Evolutionary conservation across 2,797 vertebrate genomes (phyloP).

Genomic region (Sebastes itinus): DNA sequence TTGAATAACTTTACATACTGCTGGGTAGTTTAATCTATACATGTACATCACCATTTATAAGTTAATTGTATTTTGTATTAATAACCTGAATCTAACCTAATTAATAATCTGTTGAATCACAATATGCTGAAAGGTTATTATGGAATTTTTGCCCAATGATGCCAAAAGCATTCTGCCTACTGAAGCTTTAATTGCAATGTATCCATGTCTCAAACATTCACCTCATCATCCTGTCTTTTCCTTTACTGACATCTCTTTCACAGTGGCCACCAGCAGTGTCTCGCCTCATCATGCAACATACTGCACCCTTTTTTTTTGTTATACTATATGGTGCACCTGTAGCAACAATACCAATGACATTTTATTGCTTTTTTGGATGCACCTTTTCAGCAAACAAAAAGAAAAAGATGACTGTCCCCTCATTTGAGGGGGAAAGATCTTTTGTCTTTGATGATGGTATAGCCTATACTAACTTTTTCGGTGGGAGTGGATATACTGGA

Average conservation of each 20-base stretch:
- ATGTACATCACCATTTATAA: too few species aligned
- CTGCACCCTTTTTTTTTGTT: background rate
- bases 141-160: too few species aligned
- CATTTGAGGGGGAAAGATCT: too few species aligned
- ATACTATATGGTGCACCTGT: constrained; percentile 1
- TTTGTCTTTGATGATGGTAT: background rate
- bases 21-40: too few species aligned
- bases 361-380: background rate
- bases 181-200: background rate
- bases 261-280: too few species aligned
- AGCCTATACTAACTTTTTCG: background rate
- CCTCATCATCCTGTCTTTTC: background rate
- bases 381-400: background rate
- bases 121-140: too few species aligned
- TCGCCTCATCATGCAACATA: background rate
- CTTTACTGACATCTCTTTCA: background rate
- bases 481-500: constrained; percentile 11
- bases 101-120: too few species aligned
- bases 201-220: background rate
- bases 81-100: too few species aligned
- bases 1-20: too few species aligned
- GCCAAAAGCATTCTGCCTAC: too few species aligned
- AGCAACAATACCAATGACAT: background rate
- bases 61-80: too few species aligned
- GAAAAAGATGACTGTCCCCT: background rate